phyloP scores from a whole-genome alignment of 2,888 invertebrate species.

The Matsumyia berberina region DNA sequence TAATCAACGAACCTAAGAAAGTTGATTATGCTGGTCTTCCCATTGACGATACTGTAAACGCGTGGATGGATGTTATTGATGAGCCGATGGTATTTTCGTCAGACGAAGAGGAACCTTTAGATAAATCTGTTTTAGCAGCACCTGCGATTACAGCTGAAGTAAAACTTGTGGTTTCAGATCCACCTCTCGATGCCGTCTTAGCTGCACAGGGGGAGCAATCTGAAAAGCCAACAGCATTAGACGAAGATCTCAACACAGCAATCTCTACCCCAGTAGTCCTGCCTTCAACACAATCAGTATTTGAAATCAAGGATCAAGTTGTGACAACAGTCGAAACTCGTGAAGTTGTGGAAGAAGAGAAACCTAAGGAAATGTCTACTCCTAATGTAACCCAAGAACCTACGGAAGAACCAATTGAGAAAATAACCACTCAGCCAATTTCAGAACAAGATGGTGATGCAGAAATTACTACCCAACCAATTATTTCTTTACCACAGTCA shows the following conservation, averaged over 20 bases:
- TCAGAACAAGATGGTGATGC: background rate
- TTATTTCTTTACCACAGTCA: background rate
- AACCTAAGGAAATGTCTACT: too few relatives aligned
- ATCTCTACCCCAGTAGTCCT: too few relatives aligned
- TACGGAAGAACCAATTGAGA: too few relatives aligned
- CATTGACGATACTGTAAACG: constrained; percentile 78
- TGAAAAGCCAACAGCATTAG: background rate
- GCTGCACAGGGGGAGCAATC: background rate
- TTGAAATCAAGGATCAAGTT: background rate
- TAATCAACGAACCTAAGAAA: background rate
- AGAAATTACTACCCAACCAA: background rate
- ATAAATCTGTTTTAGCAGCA: background rate
- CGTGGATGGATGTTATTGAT: constrained; percentile 80
- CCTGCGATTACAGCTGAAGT: background rate
- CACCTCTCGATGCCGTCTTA: background rate
- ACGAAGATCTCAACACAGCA: background rate
- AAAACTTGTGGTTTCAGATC: background rate
- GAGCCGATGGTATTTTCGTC: constrained; percentile 65
- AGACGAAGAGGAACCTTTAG: constrained; percentile 74
- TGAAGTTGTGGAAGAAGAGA: background rate
- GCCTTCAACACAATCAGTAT: too few relatives aligned
- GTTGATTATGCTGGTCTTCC: constrained; percentile 77
- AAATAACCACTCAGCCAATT: too few relatives aligned
- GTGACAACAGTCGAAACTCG: background rate
- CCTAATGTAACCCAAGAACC: too few relatives aligned